Evolutionary conservation across 1,140 invertebrate species (phyloP).

Genomic region (Leptestheria dahalacensis): DNA sequence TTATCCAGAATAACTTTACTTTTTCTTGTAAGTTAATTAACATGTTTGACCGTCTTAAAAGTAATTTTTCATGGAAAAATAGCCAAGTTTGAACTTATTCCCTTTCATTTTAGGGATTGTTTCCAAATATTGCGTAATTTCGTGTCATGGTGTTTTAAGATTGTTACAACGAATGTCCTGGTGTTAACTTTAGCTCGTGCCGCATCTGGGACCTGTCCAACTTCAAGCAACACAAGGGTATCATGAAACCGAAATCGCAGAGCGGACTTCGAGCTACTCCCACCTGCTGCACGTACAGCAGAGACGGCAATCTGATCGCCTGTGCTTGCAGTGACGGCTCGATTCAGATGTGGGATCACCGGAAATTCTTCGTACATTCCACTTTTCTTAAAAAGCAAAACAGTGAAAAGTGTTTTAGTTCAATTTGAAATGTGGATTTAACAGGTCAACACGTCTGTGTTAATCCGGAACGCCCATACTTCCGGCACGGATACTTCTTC

Average conservation of each 20-base stretch:
- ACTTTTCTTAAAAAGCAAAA: no score
- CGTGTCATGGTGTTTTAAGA: no score
- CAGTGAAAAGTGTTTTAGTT: no score
- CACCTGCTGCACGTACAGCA: constrained; percentile 63
- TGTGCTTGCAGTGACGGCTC: constrained; percentile 90
- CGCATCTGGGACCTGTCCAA: constrained; percentile 75
- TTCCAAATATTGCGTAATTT: no score
- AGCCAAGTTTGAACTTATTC: no score
- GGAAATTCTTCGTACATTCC: constrained; percentile 42
- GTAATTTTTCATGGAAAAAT: no score
- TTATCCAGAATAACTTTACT: not conserved
- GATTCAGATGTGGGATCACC: constrained; percentile 93
- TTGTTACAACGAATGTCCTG: no score
- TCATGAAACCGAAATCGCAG: constrained; percentile 78
- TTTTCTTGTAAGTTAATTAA: not conserved
- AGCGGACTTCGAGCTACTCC: constrained; percentile 80
- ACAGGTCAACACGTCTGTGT: constrained; percentile 52
- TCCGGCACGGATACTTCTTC: constrained; percentile 67
- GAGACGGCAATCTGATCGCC: constrained; percentile 76
- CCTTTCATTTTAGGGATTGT: no score
- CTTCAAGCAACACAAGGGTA: constrained; percentile 51
- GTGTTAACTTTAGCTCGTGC: constrained; percentile 68
- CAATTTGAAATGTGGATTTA: not conserved
- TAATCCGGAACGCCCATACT: constrained; percentile 65
- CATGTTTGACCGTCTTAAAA: no score